These are phyloP conservation scores for Cladopsammia gracilis DNA, from an alignment of 64 coral and sea anemone genomes.

Conservation along the genomic window DNA sequence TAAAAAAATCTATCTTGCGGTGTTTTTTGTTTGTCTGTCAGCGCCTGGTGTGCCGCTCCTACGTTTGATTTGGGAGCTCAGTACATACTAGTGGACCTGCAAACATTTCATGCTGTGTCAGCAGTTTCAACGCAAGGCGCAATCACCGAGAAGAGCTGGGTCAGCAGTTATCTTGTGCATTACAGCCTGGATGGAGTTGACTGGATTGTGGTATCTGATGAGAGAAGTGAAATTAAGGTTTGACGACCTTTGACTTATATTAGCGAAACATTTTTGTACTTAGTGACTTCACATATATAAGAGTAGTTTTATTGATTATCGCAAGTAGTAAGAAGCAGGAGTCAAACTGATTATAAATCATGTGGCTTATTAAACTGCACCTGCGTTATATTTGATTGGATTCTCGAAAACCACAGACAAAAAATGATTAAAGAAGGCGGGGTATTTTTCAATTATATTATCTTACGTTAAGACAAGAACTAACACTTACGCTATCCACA, in stretches of 20 bases:
- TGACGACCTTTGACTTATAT: not conserved
- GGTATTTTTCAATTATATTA: too few species aligned
- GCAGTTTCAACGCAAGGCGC: conserved; percentile 20
- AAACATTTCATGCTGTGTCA: not conserved
- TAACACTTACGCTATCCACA: too few species aligned
- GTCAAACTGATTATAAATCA: too few species aligned
- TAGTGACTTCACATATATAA: not conserved
- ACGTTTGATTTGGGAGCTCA: not conserved
- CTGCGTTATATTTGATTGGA: too few species aligned
- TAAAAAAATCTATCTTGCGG: not conserved
- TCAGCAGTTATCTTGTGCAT: not conserved
- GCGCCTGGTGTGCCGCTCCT: conserved; percentile 5
- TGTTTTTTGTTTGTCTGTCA: not conserved
- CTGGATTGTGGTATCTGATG: not conserved
- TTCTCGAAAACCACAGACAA: too few species aligned
- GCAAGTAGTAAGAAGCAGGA: too few species aligned
- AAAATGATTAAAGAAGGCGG: too few species aligned
- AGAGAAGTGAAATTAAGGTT: not conserved
- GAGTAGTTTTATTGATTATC: too few species aligned
- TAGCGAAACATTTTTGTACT: not conserved
- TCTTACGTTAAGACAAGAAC: too few species aligned
- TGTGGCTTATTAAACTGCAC: too few species aligned
- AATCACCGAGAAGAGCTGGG: not conserved
- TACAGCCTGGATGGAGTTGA: not conserved
- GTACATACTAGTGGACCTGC: not conserved